Evolutionary conservation across 1,140 invertebrate species (phyloP), one percentile per base, ranked within the genome.

Genomic region (Andrena cerasifolii): DNA sequence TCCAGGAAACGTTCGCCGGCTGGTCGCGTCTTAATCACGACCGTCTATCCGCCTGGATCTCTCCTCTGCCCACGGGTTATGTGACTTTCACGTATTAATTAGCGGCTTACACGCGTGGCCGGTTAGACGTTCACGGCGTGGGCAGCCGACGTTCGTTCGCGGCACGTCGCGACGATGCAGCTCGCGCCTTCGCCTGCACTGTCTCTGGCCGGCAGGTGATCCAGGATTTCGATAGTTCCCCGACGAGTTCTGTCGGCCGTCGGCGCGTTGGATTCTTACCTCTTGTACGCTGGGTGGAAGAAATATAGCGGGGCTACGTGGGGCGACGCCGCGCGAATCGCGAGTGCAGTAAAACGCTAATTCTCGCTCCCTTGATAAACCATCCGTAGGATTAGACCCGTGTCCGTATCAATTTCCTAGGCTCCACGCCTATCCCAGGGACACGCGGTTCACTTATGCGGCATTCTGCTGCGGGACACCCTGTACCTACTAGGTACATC

Each of bases 11-110:
- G 51, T 59, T 74, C 59, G 47, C 31, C 61, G 6, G 31, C 31
- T 67, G 6, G 40, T 68, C 26, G 54, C 40, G 85, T 86, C 85
- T 87, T 73, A 78, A 86, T 87, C 84, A 74, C 24, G 61, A 74
- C 61, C 49, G 26, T 51, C 84, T 87, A 85, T 87, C 85, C 71
- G 47, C 36, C 33, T 54, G 53, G 54, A 70, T 83, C 83, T 85
- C 47, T 71, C 40, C 49, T 71, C 73, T 82, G 79, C 67, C 80
- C 53, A 86, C 85, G 79, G 78, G 33, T 78, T 73, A 79, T 79
- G 78, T 84, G 86, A 88, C 87, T 88, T 84, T 88, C 85, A 86
- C 84, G 82, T 86, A 88, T 89, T 89, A 88, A 89, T 89, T 89
- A 89, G 82, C 79, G 51, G 54, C 62, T 75, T 43, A 53, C 68